Base-by-base conservation (phyloP, 2,113 vertebrate genomes). In the Oreocharis arfaki region DNA sequence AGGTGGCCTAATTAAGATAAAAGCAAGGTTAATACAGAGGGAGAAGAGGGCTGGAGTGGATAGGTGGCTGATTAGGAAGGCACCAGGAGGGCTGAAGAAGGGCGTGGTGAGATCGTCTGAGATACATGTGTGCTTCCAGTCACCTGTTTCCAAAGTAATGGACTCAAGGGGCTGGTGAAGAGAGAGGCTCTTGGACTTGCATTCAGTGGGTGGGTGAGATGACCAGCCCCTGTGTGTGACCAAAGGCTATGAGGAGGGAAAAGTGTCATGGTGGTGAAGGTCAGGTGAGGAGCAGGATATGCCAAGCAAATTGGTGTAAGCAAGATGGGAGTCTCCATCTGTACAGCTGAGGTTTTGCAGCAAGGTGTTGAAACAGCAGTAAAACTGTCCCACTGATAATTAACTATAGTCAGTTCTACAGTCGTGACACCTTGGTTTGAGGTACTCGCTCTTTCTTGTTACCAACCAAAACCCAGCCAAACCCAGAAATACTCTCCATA, bases 371-470 rank as follows among this genome's bases (percentile, higher is more conserved):
- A n/a, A 75, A 32, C 4, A 27, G 49, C 55, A 70, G 35, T 20
- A 69, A 63, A 49, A 49, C 8, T 69, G 41, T 69, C n/a, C 50
- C 18, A 8, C 1, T 22, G 32, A 27, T 50, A 50, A 65, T 41
- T 52, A n/a, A 32, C 9, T 55, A 18, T 44, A 69, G 53, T 17
- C 44, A 52, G 0, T 41, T 70, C 63, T 44, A 20, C 33, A 79
- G 3, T 33, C 5, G 1, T 22, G n/a, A 27, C 13, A 39, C 18
- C 19, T 57, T 59, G 23, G 61, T 32, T 88, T 5, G 3, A n/a
- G 27, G 46, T 46, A 18, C 16, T 84, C 0, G 0, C 9, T 33
- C 52, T 21, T 5, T n/a, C 8, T 28, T 0, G 1, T 71, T 80
- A 86, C n/a, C 53, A 37, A 57, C 30, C 24, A 52, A 82, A 87